A percentile compares a stretch with the other conserved stretches of the same genome.
These are phyloP conservation scores for Copidosoma floridanum DNA, from an alignment of 1,140 invertebrate genomes.

Conservation along the genomic window DNA sequence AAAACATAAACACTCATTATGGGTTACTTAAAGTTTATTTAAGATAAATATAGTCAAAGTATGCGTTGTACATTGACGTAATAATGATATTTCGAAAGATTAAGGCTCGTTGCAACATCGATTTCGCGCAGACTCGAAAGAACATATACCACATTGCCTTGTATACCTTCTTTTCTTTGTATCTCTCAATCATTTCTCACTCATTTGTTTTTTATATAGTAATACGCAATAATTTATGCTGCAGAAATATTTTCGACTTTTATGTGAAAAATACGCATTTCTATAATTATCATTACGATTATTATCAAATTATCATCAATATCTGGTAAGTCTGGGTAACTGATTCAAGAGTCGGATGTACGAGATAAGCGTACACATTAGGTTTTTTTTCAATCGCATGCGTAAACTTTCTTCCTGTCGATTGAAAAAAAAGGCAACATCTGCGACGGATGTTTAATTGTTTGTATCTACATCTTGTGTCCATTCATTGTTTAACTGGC, in stretches of 20 bases:
- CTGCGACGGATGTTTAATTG: slow-evolving; percentile 10
- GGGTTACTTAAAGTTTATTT: slow-evolving; percentile 28
- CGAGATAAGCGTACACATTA: slow-evolving; percentile 16
- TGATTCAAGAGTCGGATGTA: slow-evolving; percentile 16
- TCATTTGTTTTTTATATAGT: neutral
- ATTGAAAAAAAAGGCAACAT: slow-evolving; percentile 7
- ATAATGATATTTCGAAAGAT: slow-evolving; percentile 17
- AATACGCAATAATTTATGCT: too few relatives aligned
- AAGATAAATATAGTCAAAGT: slow-evolving; percentile 28
- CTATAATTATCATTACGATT: too few relatives aligned
- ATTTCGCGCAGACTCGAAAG: slow-evolving; percentile 15
- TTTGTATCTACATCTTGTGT: neutral
- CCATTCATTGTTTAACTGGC: neutral
- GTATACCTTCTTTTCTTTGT: slow-evolving; percentile 4
- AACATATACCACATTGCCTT: too few relatives aligned
- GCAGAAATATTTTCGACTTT: too few relatives aligned
- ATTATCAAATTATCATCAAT: too few relatives aligned
- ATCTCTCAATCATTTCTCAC: neutral
- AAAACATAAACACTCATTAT: neutral
- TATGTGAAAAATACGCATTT: slow-evolving; percentile 26
- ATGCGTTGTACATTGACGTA: slow-evolving; percentile 26
- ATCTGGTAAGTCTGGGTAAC: slow-evolving; percentile 12
- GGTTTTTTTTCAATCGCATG: too few relatives aligned
- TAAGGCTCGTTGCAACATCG: slow-evolving; percentile 23
- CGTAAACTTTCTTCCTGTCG: too few relatives aligned